phyloP scores from a whole-genome alignment of 2,888 invertebrate genomes.

The Drosophila fulvimacula region DNA sequence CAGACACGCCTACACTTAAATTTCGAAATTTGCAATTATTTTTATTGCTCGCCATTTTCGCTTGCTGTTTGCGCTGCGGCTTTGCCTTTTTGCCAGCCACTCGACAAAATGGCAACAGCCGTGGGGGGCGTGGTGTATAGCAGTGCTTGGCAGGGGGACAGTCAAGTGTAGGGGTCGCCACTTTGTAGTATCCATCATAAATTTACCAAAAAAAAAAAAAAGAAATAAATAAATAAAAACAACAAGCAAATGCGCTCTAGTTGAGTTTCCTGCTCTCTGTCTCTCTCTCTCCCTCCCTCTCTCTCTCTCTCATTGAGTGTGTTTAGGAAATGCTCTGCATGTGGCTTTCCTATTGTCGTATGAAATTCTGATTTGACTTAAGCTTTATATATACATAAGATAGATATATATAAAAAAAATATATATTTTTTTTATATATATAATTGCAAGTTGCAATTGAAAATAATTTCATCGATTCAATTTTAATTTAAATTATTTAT shows the following conservation, averaged over 20 bases:
- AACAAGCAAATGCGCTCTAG: slow-evolving; percentile 15
- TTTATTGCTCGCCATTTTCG: slow-evolving; percentile 79
- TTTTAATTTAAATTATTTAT: too few species aligned
- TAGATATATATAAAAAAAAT: not conserved
- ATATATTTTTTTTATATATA: too few species aligned
- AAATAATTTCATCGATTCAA: too few species aligned
- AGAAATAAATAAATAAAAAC: slow-evolving; percentile 6
- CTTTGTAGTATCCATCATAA: slow-evolving; percentile 63
- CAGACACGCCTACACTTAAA: slow-evolving; percentile 75
- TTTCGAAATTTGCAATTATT: slow-evolving; percentile 80
- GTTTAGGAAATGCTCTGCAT: not conserved
- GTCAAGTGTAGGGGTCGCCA: slow-evolving; percentile 4
- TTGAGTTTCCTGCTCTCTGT: not conserved
- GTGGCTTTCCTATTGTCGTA: not conserved
- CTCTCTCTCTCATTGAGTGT: not conserved
- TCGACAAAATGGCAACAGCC: slow-evolving; percentile 18
- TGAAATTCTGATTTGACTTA: not conserved
- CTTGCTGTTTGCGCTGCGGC: slow-evolving; percentile 59
- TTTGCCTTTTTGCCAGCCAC: slow-evolving; percentile 43
- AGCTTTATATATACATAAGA: not conserved
- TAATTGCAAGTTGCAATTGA: too few species aligned
- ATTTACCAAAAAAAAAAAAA: slow-evolving; percentile 52
- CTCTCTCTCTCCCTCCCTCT: not conserved
- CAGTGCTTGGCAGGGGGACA: not conserved
- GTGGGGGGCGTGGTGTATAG: not conserved